These are phyloP conservation scores for Melanogrammus aeglefinus DNA, from an alignment of 2,797 vertebrate genomes.

Conservation along the genomic window DNA sequence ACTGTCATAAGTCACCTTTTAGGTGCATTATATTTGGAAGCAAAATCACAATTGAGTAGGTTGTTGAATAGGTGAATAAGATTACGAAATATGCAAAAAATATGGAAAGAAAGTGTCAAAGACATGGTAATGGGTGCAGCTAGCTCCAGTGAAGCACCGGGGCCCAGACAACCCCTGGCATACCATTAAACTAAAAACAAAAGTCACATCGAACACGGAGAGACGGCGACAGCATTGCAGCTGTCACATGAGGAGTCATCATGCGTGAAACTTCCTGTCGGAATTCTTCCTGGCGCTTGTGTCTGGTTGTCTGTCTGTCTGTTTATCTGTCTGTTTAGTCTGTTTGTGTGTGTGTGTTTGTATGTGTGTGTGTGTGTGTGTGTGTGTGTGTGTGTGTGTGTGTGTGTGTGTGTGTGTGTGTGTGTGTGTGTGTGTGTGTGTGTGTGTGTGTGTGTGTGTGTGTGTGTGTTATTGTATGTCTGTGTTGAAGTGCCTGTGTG, in stretches of 20 bases:
- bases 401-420: not conserved
- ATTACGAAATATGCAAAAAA: not conserved
- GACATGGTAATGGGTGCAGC: not conserved
- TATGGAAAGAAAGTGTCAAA: not conserved
- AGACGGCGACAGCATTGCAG: not conserved
- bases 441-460: conserved; percentile 18
- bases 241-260: too few relatives aligned
- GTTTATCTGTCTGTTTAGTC: not conserved
- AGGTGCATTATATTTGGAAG: not conserved
- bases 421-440: conserved; percentile 17
- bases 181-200: not conserved
- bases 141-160: not conserved
- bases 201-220: not conserved
- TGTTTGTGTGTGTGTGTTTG: too few relatives aligned
- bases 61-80: not conserved
- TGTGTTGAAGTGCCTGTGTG: conserved; percentile 5
- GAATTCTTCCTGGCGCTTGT: not conserved
- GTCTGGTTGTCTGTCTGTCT: not conserved
- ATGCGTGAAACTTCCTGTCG: too few relatives aligned
- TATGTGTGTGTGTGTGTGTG: too few relatives aligned
- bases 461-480: not conserved
- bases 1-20: not conserved
- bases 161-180: not conserved
- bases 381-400: too few relatives aligned
- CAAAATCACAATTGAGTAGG: not conserved